Conservation (phyloP, 2,113 vertebrate genomes). For the Sinocyclocheilus grahami region DNA sequence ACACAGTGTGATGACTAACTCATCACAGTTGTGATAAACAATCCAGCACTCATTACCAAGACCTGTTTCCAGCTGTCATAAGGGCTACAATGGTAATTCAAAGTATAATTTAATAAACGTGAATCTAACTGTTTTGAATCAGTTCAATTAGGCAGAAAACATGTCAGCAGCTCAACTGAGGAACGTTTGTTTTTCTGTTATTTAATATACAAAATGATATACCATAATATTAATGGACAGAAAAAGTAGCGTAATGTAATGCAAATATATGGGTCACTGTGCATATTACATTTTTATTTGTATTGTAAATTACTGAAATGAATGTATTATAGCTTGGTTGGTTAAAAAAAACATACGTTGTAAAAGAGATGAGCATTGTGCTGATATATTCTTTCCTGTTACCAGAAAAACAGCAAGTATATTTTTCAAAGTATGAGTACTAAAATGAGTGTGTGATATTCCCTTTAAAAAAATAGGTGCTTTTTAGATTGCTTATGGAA, state of each 20-base stretch:
- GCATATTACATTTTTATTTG: neutral
- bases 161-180: neutral
- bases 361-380: no score
- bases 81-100: neutral
- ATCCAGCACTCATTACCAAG: slow-evolving; percentile 2
- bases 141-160: neutral
- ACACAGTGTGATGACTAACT: slow-evolving; percentile 16
- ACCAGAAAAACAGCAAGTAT: neutral
- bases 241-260: no score
- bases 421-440: neutral
- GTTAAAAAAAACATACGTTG: no score
- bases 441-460: neutral
- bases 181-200: neutral
- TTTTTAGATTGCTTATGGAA: neutral
- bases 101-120: neutral
- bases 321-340: no score
- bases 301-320: no score
- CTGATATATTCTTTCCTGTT: neutral
- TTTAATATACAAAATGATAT: neutral
- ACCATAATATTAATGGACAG: no score
- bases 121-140: slow-evolving; percentile 1
- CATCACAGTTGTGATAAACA: slow-evolving; percentile 11
- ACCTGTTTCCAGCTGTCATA: neutral
- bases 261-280: neutral
- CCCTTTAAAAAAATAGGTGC: neutral